Base-by-base conservation (phyloP, 1,140 invertebrate genomes). In the Halotydeus destructor region DNA sequence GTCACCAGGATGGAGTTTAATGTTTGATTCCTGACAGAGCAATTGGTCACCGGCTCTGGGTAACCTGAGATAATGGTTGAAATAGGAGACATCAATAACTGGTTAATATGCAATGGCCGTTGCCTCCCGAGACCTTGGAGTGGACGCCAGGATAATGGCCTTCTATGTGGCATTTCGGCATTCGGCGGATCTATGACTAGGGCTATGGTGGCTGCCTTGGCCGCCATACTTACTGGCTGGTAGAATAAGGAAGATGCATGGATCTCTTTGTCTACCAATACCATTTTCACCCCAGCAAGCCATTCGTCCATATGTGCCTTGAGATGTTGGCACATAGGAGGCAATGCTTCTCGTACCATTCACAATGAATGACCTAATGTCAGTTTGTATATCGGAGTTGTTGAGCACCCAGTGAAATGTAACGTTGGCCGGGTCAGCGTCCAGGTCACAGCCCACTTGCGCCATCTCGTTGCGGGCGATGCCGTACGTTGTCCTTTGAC, bases 381-480 rank as follows among this genome's bases (percentile, higher is more conserved):
- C 82, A 37, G n/a, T 49, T 40, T 16, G 48, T 45, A 40, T 50
- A 30, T 12, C 79, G 2, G 82, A 45, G 27, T 53, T 54, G 43
- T 56, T 56, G 30, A 56, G 45, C 30, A 48, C 45, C 54, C 54
- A 53, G 21, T 48, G 44, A 42, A 54, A 54, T 5, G 45, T 43
- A 3, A 54, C 47, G 19, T 43, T 45, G 6, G 71, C 41, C n/a
- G 82, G 82, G 54, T 84, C 80, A 45, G 80, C 75, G 50, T 82
- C 79, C 43, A 85, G 79, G 51, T 78, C 71, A 57, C 82, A 86
- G 49, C 72, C 70, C 51, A 89, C 42, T 25, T 71, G 68, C 12
- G 82, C 73, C n/a, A 76, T 80, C 59, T 85, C 81, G 54, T 81
- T 75, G 53, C 80, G 80, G 41, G 83, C 61, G 5, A 80, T 80